Conservation (phyloP, 1,140 invertebrate species). For the Cyrtorhinus lividipennis region DNA sequence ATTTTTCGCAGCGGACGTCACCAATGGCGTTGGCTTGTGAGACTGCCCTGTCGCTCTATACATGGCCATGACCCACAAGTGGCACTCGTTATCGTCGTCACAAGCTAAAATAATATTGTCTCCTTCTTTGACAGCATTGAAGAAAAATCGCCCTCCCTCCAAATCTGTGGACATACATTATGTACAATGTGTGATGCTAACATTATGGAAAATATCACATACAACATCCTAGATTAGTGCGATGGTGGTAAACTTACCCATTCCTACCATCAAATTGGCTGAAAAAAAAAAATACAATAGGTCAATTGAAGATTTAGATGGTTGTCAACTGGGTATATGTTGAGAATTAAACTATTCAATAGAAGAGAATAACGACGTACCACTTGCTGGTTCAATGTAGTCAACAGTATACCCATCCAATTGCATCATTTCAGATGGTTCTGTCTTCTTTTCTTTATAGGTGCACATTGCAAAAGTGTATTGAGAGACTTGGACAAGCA, state of each 20-base stretch:
- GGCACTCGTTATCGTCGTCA: slow-evolving; percentile 95
- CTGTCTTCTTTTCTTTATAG: slow-evolving; percentile 97
- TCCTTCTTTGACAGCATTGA: slow-evolving; percentile 96
- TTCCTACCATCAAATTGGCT: slow-evolving; percentile 81
- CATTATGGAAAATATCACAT: slow-evolving; percentile 18
- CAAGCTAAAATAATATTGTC: slow-evolving; percentile 94
- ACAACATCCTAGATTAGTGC: too few species aligned
- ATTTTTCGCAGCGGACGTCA: slow-evolving; percentile 68
- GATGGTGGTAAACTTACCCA: too few species aligned
- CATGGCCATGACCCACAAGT: slow-evolving; percentile 97
- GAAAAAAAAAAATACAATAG: too few species aligned
- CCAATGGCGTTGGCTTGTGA: slow-evolving; percentile 91
- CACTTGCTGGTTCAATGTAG: slow-evolving; percentile 88
- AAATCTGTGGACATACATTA: slow-evolving; percentile 38
- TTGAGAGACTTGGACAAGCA: slow-evolving; percentile 97
- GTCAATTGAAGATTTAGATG: too few species aligned
- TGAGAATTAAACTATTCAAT: too few species aligned
- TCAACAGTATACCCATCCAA: slow-evolving; percentile 98
- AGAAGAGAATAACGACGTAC: slow-evolving; percentile 32
- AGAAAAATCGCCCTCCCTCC: slow-evolving; percentile 84
- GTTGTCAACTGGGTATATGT: too few species aligned
- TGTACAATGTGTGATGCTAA: neutral
- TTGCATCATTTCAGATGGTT: slow-evolving; percentile 99
- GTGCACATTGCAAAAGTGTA: slow-evolving; percentile 99
- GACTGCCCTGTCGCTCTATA: slow-evolving; percentile 97